A percentile compares a stretch with the other conserved stretches of the same genome.
Evolutionary conservation across 2,888 invertebrate species (phyloP).

Genomic region (Cantharis flavilabris): DNA sequence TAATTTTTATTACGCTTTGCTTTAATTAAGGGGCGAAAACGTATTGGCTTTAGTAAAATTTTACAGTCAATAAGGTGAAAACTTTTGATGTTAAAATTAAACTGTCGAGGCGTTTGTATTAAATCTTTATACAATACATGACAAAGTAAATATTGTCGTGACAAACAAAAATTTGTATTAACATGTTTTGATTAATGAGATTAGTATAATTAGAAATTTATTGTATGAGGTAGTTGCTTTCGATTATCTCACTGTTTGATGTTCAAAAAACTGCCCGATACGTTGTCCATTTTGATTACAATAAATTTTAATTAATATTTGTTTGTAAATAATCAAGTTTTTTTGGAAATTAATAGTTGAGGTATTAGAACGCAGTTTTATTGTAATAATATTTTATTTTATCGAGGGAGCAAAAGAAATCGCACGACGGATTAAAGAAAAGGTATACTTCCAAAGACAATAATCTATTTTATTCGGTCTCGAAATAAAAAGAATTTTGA

Average conservation of each 20-base stretch:
- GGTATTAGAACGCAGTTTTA: background rate
- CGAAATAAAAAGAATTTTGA: too few relatives aligned
- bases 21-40: background rate
- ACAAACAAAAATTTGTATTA: constrained; percentile 25
- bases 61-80: background rate
- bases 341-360: background rate
- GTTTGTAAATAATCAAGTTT: background rate
- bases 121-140: constrained; percentile 18
- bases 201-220: constrained; percentile 23
- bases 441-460: too few relatives aligned
- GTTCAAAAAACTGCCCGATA: background rate
- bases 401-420: too few relatives aligned
- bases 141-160: constrained; percentile 24
- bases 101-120: constrained; percentile 21
- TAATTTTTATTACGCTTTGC: background rate
- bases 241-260: background rate
- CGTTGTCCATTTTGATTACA: background rate
- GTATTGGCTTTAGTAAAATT: background rate
- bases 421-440: too few relatives aligned
- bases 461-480: too few relatives aligned
- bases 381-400: background rate
- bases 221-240: constrained; percentile 4
- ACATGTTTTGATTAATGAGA: constrained; percentile 21
- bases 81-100: constrained; percentile 20
- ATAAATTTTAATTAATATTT: background rate